These are phyloP conservation scores for Apomyelois bistriatella DNA, from an alignment of 2,888 invertebrate species.

Conservation along the genomic window DNA sequence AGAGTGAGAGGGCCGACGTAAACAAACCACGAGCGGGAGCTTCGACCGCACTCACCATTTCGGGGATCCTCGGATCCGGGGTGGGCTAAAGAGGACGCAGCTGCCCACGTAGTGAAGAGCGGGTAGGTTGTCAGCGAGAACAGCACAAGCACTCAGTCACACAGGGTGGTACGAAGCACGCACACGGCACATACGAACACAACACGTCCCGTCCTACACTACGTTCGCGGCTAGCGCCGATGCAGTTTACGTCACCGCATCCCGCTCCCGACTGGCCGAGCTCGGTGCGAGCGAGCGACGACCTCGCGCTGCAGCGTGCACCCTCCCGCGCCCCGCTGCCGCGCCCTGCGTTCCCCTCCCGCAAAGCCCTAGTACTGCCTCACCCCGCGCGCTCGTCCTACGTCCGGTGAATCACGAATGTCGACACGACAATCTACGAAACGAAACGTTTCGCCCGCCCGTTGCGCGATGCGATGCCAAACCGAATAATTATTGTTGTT, in stretches of 20 bases:
- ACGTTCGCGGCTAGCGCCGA: slow-evolving; percentile 74
- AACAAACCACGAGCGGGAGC: slow-evolving; percentile 75
- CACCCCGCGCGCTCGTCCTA: slow-evolving; percentile 53
- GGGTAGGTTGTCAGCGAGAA: slow-evolving; percentile 58
- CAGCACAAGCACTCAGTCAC: slow-evolving; percentile 63
- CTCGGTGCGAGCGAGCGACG: slow-evolving; percentile 70
- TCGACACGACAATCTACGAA: slow-evolving; percentile 34
- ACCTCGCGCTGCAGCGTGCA: slow-evolving; percentile 78
- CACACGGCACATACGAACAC: slow-evolving; percentile 60
- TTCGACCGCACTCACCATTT: slow-evolving; percentile 80
- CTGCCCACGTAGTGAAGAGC: slow-evolving; percentile 71
- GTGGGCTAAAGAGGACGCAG: slow-evolving; percentile 46
- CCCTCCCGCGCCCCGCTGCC: slow-evolving; percentile 59
- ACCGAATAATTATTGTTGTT: slow-evolving; percentile 24
- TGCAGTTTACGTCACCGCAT: slow-evolving; percentile 80
- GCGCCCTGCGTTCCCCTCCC: slow-evolving; percentile 32
- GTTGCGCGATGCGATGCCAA: slow-evolving; percentile 1
- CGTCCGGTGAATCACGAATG: slow-evolving; percentile 68
- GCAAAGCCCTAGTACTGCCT: slow-evolving; percentile 36
- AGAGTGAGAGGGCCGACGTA: slow-evolving; percentile 74
- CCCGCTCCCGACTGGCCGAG: slow-evolving; percentile 76
- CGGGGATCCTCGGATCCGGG: slow-evolving; percentile 61
- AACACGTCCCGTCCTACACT: slow-evolving; percentile 77
- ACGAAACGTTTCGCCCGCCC: slow-evolving; percentile 28
- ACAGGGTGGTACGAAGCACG: slow-evolving; percentile 55